phyloP scores from a whole-genome alignment of 2,888 invertebrate genomes.

The Eudasyphora cyanicolor region DNA sequence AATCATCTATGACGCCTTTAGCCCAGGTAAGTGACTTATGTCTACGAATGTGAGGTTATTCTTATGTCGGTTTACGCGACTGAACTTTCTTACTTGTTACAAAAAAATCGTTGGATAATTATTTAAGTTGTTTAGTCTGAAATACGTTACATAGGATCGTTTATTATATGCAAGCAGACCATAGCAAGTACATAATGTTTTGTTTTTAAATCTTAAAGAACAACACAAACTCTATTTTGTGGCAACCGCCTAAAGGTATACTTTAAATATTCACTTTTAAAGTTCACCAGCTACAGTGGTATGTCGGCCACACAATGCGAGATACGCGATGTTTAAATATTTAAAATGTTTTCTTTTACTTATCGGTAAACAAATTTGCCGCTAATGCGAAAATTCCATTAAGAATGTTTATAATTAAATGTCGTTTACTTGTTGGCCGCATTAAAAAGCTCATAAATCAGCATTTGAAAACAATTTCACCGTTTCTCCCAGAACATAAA shows the following conservation, averaged over 20 bases:
- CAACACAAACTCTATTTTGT: background rate
- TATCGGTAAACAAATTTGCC: constrained; percentile 69
- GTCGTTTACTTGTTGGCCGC: constrained; percentile 78
- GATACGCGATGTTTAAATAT: constrained; percentile 28
- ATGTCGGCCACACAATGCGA: constrained; percentile 6
- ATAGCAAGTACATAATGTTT: too few relatives aligned
- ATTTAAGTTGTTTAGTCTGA: too few relatives aligned
- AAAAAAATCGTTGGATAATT: too few relatives aligned
- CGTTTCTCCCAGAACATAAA: constrained; percentile 28
- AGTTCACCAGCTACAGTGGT: background rate
- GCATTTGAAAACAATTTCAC: constrained; percentile 68
- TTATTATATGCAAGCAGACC: too few relatives aligned
- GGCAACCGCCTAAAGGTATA: constrained; percentile 44
- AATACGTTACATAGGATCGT: too few relatives aligned
- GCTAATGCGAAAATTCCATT: constrained; percentile 79
- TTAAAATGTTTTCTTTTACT: constrained; percentile 33
- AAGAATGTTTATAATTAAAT: constrained; percentile 79
- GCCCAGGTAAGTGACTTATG: too few relatives aligned
- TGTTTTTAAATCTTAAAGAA: too few relatives aligned
- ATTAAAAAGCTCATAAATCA: constrained; percentile 79
- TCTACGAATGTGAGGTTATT: too few relatives aligned
- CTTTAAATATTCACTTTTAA: constrained; percentile 12
- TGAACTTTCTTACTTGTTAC: too few relatives aligned
- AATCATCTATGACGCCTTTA: too few relatives aligned
- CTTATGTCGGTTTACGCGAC: too few relatives aligned